A percentile compares a stretch with the other conserved stretches of the same genome.
phyloP scores from a whole-genome alignment of 2,797 vertebrate genomes.

The Anolis apletophallus region DNA sequence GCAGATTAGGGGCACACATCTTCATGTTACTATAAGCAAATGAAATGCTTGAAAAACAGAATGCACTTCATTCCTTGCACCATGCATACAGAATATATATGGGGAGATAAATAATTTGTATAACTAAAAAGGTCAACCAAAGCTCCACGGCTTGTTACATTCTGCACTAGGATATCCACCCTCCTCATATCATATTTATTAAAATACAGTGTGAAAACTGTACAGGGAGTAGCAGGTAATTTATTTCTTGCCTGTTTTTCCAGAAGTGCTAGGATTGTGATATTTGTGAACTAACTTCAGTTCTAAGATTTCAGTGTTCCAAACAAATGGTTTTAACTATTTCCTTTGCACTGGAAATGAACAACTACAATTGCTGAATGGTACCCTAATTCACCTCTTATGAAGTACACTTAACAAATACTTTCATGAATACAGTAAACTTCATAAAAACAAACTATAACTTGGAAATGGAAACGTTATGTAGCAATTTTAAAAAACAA shows the following conservation, averaged over 20 bases:
- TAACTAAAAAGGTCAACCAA: not conserved
- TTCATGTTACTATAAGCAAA: not conserved
- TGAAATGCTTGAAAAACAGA: not conserved
- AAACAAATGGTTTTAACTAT: slow-evolving; percentile 34
- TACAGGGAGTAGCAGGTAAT: slow-evolving; percentile 39
- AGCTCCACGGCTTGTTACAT: not conserved
- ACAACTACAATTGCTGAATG: slow-evolving; percentile 55
- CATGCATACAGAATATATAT: not conserved
- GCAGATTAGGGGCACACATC: not conserved
- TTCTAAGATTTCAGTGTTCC: slow-evolving; percentile 18
- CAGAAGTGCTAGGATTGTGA: slow-evolving; percentile 35
- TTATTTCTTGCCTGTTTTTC: slow-evolving; percentile 45
- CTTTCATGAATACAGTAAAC: slow-evolving; percentile 43
- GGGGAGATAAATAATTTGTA: not conserved
- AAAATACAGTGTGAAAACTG: not conserved
- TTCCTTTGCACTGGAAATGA: slow-evolving; percentile 52
- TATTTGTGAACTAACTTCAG: slow-evolving; percentile 3
- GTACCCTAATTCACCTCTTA: slow-evolving; percentile 11
- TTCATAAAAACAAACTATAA: slow-evolving; percentile 58
- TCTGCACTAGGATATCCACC: too few species aligned
- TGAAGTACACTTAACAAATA: slow-evolving; percentile 57
- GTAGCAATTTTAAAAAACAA: slow-evolving; percentile 44
- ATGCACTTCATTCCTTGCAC: not conserved
- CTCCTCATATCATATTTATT: too few species aligned
- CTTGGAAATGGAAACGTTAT: slow-evolving; percentile 52